phyloP scores from a whole-genome alignment of 2,888 invertebrate genomes.

The Microctonus aethiopoides region DNA sequence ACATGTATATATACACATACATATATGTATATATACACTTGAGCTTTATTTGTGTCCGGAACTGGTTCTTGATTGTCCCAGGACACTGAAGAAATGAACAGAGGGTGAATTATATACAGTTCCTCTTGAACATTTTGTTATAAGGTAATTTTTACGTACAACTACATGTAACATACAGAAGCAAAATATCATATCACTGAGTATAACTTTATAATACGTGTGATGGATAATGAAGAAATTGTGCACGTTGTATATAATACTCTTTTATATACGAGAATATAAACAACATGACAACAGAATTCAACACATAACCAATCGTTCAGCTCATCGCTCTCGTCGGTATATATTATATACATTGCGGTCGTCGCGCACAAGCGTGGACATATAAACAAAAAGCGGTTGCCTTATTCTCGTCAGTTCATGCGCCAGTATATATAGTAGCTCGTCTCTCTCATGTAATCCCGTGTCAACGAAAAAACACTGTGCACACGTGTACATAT shows the following conservation, averaged over 20 bases:
- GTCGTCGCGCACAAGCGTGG: not conserved
- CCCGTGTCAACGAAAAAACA: constrained; percentile 51
- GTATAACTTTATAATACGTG: constrained; percentile 18
- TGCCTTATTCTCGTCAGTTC: constrained; percentile 45
- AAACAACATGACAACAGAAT: not conserved
- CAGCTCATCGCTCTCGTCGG: constrained; percentile 10
- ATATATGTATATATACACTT: not conserved
- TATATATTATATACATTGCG: constrained; percentile 23
- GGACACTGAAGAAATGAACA: constrained; percentile 36
- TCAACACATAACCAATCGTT: constrained; percentile 5
- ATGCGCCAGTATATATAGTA: not conserved
- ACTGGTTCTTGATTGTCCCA: constrained; percentile 35
- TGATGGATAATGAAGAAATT: constrained; percentile 39
- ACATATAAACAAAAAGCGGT: constrained; percentile 53
- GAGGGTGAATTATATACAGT: constrained; percentile 12
- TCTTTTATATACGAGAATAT: constrained; percentile 19
- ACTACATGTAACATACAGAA: constrained; percentile 12
- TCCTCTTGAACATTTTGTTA: not conserved
- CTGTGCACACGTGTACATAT: constrained; percentile 30
- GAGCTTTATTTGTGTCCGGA: constrained; percentile 26
- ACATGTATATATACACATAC: constrained; percentile 2
- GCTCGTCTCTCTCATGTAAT: constrained; percentile 49
- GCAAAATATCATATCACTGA: constrained; percentile 16
- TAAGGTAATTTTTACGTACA: constrained; percentile 22
- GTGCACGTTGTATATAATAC: constrained; percentile 33